Conservation (phyloP, 2,888 invertebrate genomes). For the Pyrrhosoma nymphula region DNA sequence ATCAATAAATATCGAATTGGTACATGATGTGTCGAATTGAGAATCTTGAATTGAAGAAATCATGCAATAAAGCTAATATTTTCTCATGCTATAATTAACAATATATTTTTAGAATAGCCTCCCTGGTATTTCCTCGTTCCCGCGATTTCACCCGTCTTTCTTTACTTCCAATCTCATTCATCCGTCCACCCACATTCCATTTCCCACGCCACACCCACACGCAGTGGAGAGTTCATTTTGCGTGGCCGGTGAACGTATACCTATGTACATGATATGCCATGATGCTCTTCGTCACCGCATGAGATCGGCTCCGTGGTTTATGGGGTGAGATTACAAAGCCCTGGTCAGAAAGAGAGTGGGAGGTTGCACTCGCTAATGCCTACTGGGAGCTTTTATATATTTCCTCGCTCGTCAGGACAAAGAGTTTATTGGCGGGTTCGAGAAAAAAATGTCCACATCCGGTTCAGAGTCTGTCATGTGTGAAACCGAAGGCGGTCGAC, state of each 20-base stretch:
- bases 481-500: neutral
- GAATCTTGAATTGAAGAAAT: no score
- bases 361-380: neutral
- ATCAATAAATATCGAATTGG: no score
- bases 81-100: no score
- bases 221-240: neutral
- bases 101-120: no score
- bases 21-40: no score
- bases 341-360: neutral
- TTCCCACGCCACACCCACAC: neutral
- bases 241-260: neutral
- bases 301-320: neutral
- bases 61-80: no score
- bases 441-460: conserved; percentile 23
- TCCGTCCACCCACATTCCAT: neutral
- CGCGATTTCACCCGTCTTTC: neutral
- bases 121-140: neutral
- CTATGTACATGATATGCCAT: neutral
- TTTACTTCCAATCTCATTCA: neutral
- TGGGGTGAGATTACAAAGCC: neutral
- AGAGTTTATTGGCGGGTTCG: neutral
- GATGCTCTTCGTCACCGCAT: neutral
- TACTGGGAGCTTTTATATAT: neutral
- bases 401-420: neutral
- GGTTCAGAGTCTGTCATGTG: conserved; percentile 23